phyloP scores from a whole-genome alignment of 1,140 invertebrate genomes.

The Hermetia illucens region DNA sequence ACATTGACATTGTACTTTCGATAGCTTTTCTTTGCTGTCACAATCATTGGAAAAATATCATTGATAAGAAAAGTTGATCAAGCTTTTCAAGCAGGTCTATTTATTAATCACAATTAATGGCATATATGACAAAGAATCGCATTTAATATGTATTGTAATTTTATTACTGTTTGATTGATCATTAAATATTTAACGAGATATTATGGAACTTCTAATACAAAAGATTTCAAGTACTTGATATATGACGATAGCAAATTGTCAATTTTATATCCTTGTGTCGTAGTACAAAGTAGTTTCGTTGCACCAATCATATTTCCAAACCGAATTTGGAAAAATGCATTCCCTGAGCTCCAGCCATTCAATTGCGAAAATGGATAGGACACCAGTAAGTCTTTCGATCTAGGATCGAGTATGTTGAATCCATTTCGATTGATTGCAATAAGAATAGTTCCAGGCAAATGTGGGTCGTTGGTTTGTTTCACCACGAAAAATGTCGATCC shows the following conservation, averaged over 20 bases:
- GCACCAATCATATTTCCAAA: conserved; percentile 75
- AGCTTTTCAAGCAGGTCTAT: too few relatives aligned
- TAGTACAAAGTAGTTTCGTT: conserved; percentile 83
- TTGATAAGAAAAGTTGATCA: too few relatives aligned
- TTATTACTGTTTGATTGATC: too few relatives aligned
- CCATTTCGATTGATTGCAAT: conserved; percentile 86
- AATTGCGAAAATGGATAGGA: conserved; percentile 77
- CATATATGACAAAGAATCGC: too few relatives aligned
- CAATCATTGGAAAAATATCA: too few relatives aligned
- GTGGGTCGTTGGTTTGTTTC: conserved; percentile 71
- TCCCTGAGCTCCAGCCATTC: conserved; percentile 86
- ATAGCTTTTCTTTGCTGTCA: too few relatives aligned
- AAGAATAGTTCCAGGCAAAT: conserved; percentile 69
- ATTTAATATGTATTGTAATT: too few relatives aligned
- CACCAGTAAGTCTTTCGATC: conserved; percentile 67
- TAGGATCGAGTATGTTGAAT: conserved; percentile 74
- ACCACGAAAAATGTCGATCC: conserved; percentile 95
- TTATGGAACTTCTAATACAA: too few relatives aligned
- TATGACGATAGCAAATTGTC: conserved; percentile 92
- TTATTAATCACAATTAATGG: too few relatives aligned
- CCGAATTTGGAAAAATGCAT: conserved; percentile 91
- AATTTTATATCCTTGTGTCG: conserved; percentile 89
- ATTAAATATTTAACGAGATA: too few relatives aligned
- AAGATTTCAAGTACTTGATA: conserved; percentile 32
- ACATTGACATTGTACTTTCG: too few relatives aligned